Percentiles rank a stretch among this genome's conserved stretches.
phyloP scores from a whole-genome alignment of 2,888 invertebrate genomes.

The Nasonia oneida region DNA sequence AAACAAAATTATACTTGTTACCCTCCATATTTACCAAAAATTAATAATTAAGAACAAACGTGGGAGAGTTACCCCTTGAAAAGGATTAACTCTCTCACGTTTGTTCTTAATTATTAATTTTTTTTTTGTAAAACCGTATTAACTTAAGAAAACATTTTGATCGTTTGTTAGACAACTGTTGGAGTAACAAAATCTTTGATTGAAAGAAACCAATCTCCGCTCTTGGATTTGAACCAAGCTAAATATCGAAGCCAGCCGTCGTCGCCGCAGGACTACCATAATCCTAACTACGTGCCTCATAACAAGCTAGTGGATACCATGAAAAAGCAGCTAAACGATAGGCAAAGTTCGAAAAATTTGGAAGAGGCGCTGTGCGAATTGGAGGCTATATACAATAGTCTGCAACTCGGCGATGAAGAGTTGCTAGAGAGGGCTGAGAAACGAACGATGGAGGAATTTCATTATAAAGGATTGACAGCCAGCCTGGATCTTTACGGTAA shows the following conservation, averaged over 20 bases:
- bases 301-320: not conserved
- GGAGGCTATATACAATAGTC: slow-evolving; percentile 94
- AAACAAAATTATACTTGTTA: too few species aligned
- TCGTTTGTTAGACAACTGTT: not conserved
- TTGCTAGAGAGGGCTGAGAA: slow-evolving; percentile 89
- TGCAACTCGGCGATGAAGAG: slow-evolving; percentile 91
- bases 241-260: slow-evolving; percentile 27
- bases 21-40: too few species aligned
- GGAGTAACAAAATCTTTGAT: not conserved
- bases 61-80: too few species aligned
- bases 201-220: slow-evolving; percentile 42
- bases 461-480: slow-evolving; percentile 58
- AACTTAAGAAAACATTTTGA: not conserved
- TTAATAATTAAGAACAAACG: too few species aligned
- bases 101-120: too few species aligned
- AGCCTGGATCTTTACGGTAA: slow-evolving; percentile 53
- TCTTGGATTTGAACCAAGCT: slow-evolving; percentile 37
- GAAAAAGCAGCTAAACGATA: slow-evolving; percentile 24
- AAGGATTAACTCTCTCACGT: too few species aligned
- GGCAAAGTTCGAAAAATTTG: slow-evolving; percentile 87
- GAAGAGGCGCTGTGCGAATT: slow-evolving; percentile 94
- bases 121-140: too few species aligned
- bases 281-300: slow-evolving; percentile 27
- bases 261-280: slow-evolving; percentile 42
- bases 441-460: slow-evolving; percentile 83